Base-by-base conservation (phyloP, 2,797 vertebrate genomes). In the Artibeus lituratus region DNA sequence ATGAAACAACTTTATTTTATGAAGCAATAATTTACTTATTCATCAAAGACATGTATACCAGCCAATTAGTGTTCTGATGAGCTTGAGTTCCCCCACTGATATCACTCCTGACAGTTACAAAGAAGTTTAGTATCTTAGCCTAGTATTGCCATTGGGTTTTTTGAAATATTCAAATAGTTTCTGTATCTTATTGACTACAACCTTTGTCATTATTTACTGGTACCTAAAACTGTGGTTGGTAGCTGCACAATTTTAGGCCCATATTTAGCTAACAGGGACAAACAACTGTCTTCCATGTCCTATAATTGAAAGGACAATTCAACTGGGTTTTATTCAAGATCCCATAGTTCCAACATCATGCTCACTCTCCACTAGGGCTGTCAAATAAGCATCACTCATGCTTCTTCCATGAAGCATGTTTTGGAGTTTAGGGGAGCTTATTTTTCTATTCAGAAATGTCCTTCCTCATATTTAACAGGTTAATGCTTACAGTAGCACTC, bases 21-120 rank as follows among this genome's bases (percentile, higher is more conserved):
- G 81, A 94, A 95, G n/a, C 53, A 80, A 12, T 84, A 87, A 77
- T 96, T 87, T 87, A 88, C 90, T 92, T 94, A 65, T 95, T 92
- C 70, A 92, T 85, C 53, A 87, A 94, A 91, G 83, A 86, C 62
- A 76, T 44, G 37, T 32, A 72, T 37, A 44, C 16, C 37, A 95
- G 88, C 14, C 11, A 16, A 29, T 87, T 37, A 76, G 88, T 59
- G 77, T 87, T 88, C 65, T 21, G 15, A 39, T 47, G 26, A 92
- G 62, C 69, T 86, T 53, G 35, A 22, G 10, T 90, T 87, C 55
- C 78, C 44, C 47, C 77, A 24, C 0, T 89, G 82, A 44, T 53
- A 6, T 51, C 55, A 85, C 87, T 82, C 10, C 39, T 86, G n/a
- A 37, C n/a, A 26, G 16, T 72, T 76, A 42, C 10, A 26, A 57